phyloP scores from a whole-genome alignment of 2,113 vertebrate genomes.

The Scartelaos histophorus region DNA sequence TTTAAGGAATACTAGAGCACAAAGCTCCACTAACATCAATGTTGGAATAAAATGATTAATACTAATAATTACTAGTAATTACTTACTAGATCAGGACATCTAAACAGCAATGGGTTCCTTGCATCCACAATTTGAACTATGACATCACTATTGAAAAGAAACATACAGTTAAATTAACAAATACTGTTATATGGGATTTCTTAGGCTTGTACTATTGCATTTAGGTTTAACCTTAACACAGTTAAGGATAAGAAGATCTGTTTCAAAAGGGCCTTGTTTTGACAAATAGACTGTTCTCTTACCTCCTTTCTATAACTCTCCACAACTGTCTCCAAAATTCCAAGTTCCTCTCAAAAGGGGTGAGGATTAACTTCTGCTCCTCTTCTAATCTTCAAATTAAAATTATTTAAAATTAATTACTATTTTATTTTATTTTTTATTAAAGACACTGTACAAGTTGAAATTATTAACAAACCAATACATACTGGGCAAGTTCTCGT shows the following conservation, averaged over 20 bases:
- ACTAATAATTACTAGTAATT: too few relatives aligned
- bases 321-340: conserved; percentile 98
- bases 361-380: conserved; percentile 90
- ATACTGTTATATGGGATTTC: neutral
- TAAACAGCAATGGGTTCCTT: conserved; percentile 92
- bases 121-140: conserved; percentile 97
- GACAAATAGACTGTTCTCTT: neutral
- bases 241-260: neutral
- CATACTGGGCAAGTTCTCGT: conserved; percentile 85
- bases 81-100: conserved; percentile 93
- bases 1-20: neutral
- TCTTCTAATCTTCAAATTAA: conserved; percentile 85
- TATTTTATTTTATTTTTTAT: too few relatives aligned
- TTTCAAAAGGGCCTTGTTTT: neutral
- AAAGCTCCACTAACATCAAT: neutral
- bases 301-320: conserved; percentile 97
- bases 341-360: conserved; percentile 95
- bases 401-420: neutral
- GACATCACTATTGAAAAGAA: conserved; percentile 81
- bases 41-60: neutral
- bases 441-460: too few relatives aligned
- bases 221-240: neutral
- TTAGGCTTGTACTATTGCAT: neutral
- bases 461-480: neutral
- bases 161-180: neutral